Percentiles rank a stretch among this genome's conserved stretches.
Conservation (phyloP, 1,140 invertebrate species). For the Brachionus asplanchnoidis region DNA sequence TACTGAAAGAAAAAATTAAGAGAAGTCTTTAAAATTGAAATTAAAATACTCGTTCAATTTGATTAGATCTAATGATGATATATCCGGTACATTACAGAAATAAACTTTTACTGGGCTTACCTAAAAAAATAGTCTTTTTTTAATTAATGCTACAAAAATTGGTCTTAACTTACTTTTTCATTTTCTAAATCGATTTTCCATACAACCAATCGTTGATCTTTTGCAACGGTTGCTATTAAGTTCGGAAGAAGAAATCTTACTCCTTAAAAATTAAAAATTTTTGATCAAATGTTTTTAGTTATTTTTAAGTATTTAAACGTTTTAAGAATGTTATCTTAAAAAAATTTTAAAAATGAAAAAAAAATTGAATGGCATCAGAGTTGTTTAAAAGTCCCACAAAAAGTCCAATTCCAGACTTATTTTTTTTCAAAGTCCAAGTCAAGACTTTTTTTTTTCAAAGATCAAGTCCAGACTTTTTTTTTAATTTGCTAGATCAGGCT, state of each 20-base stretch:
- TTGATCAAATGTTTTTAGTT: neutral
- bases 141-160: neutral
- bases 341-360: no score
- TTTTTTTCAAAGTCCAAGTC: no score
- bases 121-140: neutral
- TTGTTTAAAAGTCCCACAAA: no score
- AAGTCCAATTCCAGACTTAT: no score
- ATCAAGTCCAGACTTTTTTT: no score
- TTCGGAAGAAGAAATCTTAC: neutral
- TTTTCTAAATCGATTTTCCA: neutral
- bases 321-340: no score
- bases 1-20: neutral
- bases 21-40: neutral
- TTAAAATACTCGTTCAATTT: neutral
- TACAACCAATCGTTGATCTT: slow-evolving; percentile 24
- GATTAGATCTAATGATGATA: slow-evolving; percentile 10
- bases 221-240: slow-evolving; percentile 16
- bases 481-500: no score
- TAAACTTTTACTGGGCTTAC: neutral
- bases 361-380: no score
- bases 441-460: no score
- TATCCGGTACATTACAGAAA: slow-evolving; percentile 18
- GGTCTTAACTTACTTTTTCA: neutral
- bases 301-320: no score
- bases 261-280: neutral